These are phyloP conservation scores for Calliopsis andreniformis DNA, from an alignment of 1,140 invertebrate genomes.

Conservation along the genomic window DNA sequence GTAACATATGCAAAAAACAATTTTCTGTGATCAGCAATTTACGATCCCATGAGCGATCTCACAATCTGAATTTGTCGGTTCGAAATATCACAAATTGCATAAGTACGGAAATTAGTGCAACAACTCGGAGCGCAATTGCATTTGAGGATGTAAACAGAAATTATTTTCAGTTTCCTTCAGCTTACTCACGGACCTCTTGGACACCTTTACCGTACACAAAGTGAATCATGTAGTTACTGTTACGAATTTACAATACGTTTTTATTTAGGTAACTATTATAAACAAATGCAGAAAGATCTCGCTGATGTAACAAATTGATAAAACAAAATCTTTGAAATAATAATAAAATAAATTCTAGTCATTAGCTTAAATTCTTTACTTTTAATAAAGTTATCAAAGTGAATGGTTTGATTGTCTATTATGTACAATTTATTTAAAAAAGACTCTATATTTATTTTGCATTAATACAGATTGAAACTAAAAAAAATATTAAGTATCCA, in stretches of 20 bases:
- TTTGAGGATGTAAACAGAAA: conserved; percentile 25
- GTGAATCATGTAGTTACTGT: conserved; percentile 6
- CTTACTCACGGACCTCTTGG: conserved; percentile 48
- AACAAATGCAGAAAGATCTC: not conserved
- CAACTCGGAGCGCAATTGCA: not conserved
- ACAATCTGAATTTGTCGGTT: conserved; percentile 75
- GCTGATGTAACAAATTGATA: not conserved
- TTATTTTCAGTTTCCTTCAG: conserved; percentile 40
- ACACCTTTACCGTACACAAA: conserved; percentile 47
- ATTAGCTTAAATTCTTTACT: not conserved
- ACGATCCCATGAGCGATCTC: conserved; percentile 88
- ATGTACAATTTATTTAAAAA: no score
- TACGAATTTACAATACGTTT: not conserved
- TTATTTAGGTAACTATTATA: not conserved
- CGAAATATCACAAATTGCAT: conserved; percentile 8
- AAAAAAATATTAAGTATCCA: no score
- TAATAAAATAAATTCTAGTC: not conserved
- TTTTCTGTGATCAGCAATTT: conserved; percentile 89
- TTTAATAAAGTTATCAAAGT: no score
- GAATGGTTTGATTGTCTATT: no score
- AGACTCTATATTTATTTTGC: no score
- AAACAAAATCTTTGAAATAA: not conserved
- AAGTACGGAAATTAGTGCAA: not conserved
- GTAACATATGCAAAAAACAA: conserved; percentile 87
- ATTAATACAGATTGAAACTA: no score